Evolutionary conservation across 2,888 invertebrate species (phyloP).

Genomic region (Drosophila borealis): DNA sequence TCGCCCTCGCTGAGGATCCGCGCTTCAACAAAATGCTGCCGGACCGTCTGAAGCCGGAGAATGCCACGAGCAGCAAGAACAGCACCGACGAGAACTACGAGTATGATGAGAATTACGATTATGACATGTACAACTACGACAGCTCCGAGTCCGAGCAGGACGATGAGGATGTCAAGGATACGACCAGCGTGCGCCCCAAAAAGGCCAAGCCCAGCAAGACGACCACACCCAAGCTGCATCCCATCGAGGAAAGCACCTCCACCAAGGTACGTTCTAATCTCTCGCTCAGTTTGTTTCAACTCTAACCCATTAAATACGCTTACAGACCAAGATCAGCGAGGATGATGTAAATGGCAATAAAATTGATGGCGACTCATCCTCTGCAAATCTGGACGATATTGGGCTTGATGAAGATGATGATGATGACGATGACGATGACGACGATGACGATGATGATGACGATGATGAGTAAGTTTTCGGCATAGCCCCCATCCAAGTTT

Average conservation of each 20-base stretch:
- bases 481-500: no score
- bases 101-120: constrained; percentile 75
- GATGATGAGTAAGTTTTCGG: constrained; percentile 49
- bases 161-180: constrained; percentile 59
- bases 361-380: constrained; percentile 67
- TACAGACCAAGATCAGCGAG: constrained; percentile 58
- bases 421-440: constrained; percentile 66
- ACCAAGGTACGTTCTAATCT: constrained; percentile 36
- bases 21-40: constrained; percentile 83
- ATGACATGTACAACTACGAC: constrained; percentile 76
- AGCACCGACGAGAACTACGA: constrained; percentile 66
- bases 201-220: constrained; percentile 56
- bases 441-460: constrained; percentile 65
- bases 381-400: constrained; percentile 68
- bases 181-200: constrained; percentile 55
- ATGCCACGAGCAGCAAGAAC: constrained; percentile 56
- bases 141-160: constrained; percentile 32
- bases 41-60: constrained; percentile 57
- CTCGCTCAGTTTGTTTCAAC: neutral
- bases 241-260: constrained; percentile 52
- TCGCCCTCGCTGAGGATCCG: constrained; percentile 72
- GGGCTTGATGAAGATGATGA: constrained; percentile 63
- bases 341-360: constrained; percentile 42
- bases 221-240: constrained; percentile 52
- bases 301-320: neutral